Evolutionary conservation across 2,888 invertebrate genomes (phyloP), one percentile per base, ranked within the genome.

Genomic region (Bembecia ichneumoniformis): DNA sequence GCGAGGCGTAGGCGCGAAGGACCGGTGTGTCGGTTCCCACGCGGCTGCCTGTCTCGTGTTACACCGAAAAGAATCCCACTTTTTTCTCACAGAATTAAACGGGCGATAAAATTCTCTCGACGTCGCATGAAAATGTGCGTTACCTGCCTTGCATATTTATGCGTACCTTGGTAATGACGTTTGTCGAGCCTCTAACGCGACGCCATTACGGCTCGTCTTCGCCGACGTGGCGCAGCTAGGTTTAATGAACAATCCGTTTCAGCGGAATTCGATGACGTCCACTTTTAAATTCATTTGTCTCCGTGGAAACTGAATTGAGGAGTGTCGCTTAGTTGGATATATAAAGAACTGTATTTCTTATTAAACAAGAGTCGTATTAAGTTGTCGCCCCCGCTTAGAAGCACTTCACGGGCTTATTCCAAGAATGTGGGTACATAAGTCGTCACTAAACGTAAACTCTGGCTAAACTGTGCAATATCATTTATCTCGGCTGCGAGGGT

Each of bases 61-160:
- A 84, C 83, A 71, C 70, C 68, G 66, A 76, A 77, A 75, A 76
- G 79, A 80, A 79, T 74, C 76, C 77, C 77, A 77, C 74, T 83
- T 83, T 80, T 82, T 82, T 80, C 79, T 77, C 74, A 77, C 75
- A 77, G 80, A 86, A 86, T 87, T 87, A 86, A 86, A 82, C 82
- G 80, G 72, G 77, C 82, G 86, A 87, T 86, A 87, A 87, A 84
- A 87, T 87, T 87, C 87, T 80, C 77, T 82, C 80, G 82, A 82
- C 83, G 87, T 87, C 83, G 80, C 86, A 82, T 84, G 84, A 84
- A 87, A 87, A 87, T 86, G 84, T 86, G 81, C 84, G 83, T 84
- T 82, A 86, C 87, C 84, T 84, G 87, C 75, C 87, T 81, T 86
- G 87, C 87, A 87, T 87, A 86, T 83, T 87, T 86, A 87, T 86